phyloP scores from a whole-genome alignment of 2,797 vertebrate genomes.

The Nasua narica region DNA sequence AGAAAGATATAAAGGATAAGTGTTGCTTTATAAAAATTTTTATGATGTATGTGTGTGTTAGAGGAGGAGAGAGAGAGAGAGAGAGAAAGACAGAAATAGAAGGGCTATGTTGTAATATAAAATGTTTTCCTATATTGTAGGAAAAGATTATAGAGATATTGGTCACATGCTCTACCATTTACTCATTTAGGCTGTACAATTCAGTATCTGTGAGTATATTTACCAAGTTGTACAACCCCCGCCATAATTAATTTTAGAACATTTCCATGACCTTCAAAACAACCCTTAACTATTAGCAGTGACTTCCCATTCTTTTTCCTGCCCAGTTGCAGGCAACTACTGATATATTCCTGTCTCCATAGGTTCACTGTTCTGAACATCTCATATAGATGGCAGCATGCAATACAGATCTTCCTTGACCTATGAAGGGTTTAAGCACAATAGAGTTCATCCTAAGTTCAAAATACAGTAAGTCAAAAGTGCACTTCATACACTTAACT shows the following conservation, averaged over 20 bases:
- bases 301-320: not conserved
- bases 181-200: not conserved
- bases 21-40: not conserved
- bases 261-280: not conserved
- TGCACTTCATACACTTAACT: not conserved
- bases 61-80: not conserved
- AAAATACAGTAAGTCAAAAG: not conserved
- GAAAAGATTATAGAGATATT: not conserved
- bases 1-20: not conserved
- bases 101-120: not conserved
- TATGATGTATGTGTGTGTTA: not conserved
- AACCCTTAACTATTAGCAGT: not conserved
- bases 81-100: not conserved
- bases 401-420: not conserved
- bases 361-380: not conserved
- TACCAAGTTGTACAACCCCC: not conserved
- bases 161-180: not conserved
- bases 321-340: not conserved
- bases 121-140: not conserved
- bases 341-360: not conserved
- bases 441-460: not conserved
- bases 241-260: not conserved
- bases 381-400: not conserved
- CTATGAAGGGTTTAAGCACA: not conserved
- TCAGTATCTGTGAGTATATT: not conserved